Percentiles rank a stretch among this genome's conserved stretches.
These are phyloP conservation scores for Peromyscus californicus DNA, from an alignment of 2,113 vertebrate species.

Conservation along the genomic window DNA sequence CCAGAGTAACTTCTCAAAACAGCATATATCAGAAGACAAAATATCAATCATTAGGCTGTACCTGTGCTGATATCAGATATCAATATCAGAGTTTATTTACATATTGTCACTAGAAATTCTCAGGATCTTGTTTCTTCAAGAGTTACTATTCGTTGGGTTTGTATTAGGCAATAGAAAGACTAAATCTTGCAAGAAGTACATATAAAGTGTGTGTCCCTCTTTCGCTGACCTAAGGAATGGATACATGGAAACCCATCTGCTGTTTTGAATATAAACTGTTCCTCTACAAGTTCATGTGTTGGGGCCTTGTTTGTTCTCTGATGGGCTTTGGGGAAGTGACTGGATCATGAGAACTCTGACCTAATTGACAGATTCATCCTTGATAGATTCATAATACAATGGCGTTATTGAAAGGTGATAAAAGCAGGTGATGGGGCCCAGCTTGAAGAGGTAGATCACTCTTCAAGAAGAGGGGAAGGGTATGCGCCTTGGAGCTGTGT, in stretches of 20 bases:
- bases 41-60: background rate
- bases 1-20: slow-evolving; percentile 30
- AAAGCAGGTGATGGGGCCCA: background rate
- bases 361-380: background rate
- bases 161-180: background rate
- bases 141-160: background rate
- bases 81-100: background rate
- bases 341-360: background rate
- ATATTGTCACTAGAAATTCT: background rate
- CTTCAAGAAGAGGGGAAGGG: too few species aligned
- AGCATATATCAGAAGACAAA: slow-evolving; percentile 24
- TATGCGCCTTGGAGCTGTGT: background rate
- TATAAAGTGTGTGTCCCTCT: background rate
- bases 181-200: background rate
- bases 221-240: background rate
- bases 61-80: background rate
- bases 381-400: background rate
- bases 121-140: background rate
- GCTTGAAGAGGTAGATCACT: background rate
- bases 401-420: background rate
- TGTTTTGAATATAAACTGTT: background rate
- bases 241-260: background rate
- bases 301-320: background rate
- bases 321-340: background rate
- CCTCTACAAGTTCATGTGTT: background rate